phyloP scores from a whole-genome alignment of 2,113 vertebrate genomes.

The Tragelaphus strepsiceros region DNA sequence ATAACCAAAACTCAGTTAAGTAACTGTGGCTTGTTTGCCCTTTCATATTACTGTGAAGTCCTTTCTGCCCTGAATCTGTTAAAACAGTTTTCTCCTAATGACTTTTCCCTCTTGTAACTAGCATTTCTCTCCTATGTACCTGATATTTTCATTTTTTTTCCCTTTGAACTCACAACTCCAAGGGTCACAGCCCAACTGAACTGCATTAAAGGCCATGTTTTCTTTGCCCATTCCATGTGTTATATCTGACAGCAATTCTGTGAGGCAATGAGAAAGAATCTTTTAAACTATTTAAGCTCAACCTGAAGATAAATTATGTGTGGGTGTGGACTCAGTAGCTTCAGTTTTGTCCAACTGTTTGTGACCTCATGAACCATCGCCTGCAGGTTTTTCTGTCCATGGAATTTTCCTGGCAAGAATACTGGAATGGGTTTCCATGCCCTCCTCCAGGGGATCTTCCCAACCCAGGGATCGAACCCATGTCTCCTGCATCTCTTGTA shows the following conservation, averaged over 20 bases:
- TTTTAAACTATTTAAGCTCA: not conserved
- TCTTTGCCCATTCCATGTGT: not conserved
- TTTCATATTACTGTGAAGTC: constrained; percentile 15
- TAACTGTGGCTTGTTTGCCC: constrained; percentile 25
- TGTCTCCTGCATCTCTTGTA: not conserved
- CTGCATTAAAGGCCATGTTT: not conserved
- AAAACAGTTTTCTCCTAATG: constrained; percentile 23
- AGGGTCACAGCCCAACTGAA: not conserved
- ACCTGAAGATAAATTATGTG: not conserved
- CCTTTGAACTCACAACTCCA: constrained; percentile 13
- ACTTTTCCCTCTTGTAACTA: not conserved
- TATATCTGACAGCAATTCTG: not conserved
- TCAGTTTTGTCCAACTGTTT: not conserved
- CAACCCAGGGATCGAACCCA: not conserved
- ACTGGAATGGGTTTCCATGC: not conserved
- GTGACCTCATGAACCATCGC: not conserved
- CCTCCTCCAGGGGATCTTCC: not conserved
- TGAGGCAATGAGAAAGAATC: not conserved
- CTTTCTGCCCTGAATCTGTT: not conserved
- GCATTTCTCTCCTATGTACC: not conserved
- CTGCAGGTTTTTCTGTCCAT: not conserved
- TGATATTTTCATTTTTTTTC: not conserved
- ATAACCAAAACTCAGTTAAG: constrained; percentile 9
- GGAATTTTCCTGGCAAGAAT: not conserved
- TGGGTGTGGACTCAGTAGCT: not conserved